A percentile compares a stretch with the other conserved stretches of the same genome.
These are phyloP conservation scores for Mionectes olivaceus DNA, from an alignment of 2,797 vertebrate species.

Conservation along the genomic window DNA sequence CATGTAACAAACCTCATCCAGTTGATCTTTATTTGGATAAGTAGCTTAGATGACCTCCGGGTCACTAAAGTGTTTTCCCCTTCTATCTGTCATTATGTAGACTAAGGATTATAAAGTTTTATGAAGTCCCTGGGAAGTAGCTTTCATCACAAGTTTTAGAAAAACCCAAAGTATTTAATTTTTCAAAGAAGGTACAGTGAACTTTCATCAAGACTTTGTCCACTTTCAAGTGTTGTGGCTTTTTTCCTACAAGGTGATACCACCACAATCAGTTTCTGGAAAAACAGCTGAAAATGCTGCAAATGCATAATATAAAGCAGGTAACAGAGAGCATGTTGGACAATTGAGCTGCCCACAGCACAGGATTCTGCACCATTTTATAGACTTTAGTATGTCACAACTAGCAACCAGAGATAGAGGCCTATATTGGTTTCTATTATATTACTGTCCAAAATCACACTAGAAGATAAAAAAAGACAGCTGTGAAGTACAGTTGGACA, in stretches of 20 bases:
- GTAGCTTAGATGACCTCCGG: not conserved
- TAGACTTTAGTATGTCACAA: not conserved
- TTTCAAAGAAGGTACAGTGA: not conserved
- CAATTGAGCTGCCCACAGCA: not conserved
- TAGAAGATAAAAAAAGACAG: slow-evolving; percentile 16
- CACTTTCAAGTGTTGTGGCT: not conserved
- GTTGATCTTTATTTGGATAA: not conserved
- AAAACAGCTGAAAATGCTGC: not conserved
- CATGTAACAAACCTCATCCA: not conserved
- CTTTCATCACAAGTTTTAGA: not conserved
- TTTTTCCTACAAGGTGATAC: not conserved
- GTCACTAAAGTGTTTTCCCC: not conserved
- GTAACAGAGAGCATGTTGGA: not conserved
- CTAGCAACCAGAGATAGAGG: not conserved
- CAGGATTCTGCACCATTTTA: not conserved
- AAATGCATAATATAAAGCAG: not conserved
- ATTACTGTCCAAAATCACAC: not conserved
- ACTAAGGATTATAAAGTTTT: not conserved
- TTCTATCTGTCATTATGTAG: not conserved
- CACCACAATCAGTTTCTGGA: not conserved
- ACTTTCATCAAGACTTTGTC: not conserved
- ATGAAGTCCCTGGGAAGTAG: not conserved
- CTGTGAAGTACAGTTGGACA: not conserved
- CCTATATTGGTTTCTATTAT: not conserved
- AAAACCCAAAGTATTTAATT: not conserved